Base-by-base conservation (phyloP, 2,888 invertebrate genomes). In the Eristalis intricaria region DNA sequence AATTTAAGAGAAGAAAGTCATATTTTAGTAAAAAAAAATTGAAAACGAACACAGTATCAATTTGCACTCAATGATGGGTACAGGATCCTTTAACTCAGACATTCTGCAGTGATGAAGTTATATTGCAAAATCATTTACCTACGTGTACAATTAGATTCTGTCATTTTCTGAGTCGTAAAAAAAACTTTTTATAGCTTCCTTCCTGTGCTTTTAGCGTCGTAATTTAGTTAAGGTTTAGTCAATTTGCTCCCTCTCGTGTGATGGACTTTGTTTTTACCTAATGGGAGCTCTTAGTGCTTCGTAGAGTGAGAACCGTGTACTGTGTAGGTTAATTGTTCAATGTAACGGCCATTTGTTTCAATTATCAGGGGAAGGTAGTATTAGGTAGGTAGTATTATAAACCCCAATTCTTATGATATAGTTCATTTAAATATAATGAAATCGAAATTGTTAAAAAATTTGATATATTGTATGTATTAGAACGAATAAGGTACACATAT, bases 191-290 rank as follows among this genome's bases (percentile, higher is more conserved):
- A 77, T 81, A 69, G 77, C 75, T 78, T 86, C 73, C 77, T 85
- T 78, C 81, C 66, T 86, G 78, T 81, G 85, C 85, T 86, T 86
- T 86, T 86, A 86, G 85, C 82, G 82, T 63, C 19, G 78, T 86
- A 86, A 86, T 86, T 86, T 63, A 78, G 85, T 86, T 86, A 86
- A 82, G 85, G 85, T 86, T 78, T 82, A 86, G 82, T 86, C 85
- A 86, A 86, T 86, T 86, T 86, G 77, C 82, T 70, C 74, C 70
- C 82, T 74, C 73, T 82, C 77, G 82, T 74, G 73, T 86, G 82
- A 86, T 82, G 77, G 82, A 86, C 82, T 86, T 78, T 82, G 85
- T 86, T 86, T 84, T 82, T 65, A 86, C 74, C 65, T 70, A 86
- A 82, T 78, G 70, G 78, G 69, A 74, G 82, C 85, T 86, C 77